phyloP scores from a whole-genome alignment of 2,113 vertebrate genomes.

The Ammodytes marinus region DNA sequence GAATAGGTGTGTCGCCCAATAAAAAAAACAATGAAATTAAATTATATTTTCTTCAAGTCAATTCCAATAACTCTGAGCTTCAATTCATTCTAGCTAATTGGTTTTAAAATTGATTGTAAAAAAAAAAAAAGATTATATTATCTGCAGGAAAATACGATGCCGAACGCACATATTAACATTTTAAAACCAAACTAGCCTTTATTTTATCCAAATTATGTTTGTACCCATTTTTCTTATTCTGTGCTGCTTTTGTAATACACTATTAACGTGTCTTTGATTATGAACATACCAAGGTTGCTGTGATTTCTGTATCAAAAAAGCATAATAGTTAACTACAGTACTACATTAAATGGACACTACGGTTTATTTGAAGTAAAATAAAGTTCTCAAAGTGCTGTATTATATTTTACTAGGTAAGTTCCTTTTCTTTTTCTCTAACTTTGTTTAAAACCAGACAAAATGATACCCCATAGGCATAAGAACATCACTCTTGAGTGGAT shows the following conservation, averaged over 20 bases:
- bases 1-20: constrained; percentile 30
- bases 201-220: not conserved
- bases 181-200: not conserved
- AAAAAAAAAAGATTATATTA: not conserved
- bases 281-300: not conserved
- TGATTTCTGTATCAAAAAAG: not conserved
- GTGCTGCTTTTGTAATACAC: not conserved
- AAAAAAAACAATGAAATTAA: constrained; percentile 15
- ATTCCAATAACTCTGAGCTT: constrained; percentile 9
- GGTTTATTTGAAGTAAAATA: not conserved
- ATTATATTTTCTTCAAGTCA: not conserved
- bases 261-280: not conserved
- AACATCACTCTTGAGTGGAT: not conserved
- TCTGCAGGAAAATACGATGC: not conserved
- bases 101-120: constrained; percentile 1
- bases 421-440: not conserved
- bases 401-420: not conserved
- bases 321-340: not conserved
- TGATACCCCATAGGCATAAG: not conserved
- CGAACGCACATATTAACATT: not conserved
- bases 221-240: not conserved
- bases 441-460: not conserved
- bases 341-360: not conserved
- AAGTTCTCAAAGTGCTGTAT: not conserved
- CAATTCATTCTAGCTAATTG: constrained; percentile 13